Evolutionary conservation across 2,113 vertebrate species (phyloP), one percentile per base, ranked within the genome.

Genomic region (Lontra canadensis): DNA sequence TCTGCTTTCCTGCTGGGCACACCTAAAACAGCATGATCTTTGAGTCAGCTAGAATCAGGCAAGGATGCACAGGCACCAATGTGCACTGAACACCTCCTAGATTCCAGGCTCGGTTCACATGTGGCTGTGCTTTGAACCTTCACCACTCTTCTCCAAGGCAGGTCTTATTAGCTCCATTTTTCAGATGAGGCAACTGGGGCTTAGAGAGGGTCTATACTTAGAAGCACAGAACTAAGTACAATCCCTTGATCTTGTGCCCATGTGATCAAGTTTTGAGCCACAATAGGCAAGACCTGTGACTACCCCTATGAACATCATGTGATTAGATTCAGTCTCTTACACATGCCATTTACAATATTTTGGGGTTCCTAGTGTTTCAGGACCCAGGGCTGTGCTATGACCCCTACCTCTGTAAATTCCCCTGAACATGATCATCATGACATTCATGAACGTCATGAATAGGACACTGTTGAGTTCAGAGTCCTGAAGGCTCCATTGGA

Each of bases 11-110:
- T 13, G 44, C 0, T 9, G 44, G 25, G 80, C 59, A 79, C 36
- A 34, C 25, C 14, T 39, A 29, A 3, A 0, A 0, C 31, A 57
- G 57, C 9, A 0, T 4, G 17, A 36, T 20, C 55, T 20, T 36
- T n/a, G 26, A 21, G n/a, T 91, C 94, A 49, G 1, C 14, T 2
- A 61, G 96, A 78, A 20, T 29, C 10, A 65, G 78, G 67, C 36
- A 34, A 21, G 36, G 25, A 10, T 13, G n/a, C 8, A 3, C 26
- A 55, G 59, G 52, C 55, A 21, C 67, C 44, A 4, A 2, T 6
- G 3, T 17, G 44, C 47, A 11, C 0, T 11, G 57, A 86, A 55
- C 14, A 26, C 57, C 47, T 52, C 7, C 6, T 26, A 4, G 59
- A 31, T 36, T 65, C 83, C 84, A 79, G 42, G 52, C 82, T 83